phyloP scores from a whole-genome alignment of 2,113 vertebrate species.

The Crotalus viridis region DNA sequence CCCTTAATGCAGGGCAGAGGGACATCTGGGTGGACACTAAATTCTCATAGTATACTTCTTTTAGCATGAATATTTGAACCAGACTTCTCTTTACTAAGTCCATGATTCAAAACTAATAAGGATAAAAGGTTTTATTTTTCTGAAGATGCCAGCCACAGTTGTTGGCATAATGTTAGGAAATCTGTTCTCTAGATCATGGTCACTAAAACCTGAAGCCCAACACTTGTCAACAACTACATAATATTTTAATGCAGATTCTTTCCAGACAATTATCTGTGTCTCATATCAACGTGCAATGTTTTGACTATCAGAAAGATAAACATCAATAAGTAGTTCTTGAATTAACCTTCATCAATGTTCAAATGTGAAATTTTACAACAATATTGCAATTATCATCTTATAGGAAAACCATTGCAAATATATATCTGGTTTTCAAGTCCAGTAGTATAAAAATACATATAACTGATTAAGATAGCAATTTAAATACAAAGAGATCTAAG shows the following conservation, averaged over 20 bases:
- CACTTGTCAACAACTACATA: not conserved
- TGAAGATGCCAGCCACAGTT: not conserved
- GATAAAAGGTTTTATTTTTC: not conserved
- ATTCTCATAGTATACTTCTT: not conserved
- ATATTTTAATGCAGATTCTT: not conserved
- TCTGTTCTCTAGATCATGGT: not conserved
- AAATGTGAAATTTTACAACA: not conserved
- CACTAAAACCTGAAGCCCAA: not conserved
- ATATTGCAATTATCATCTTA: not conserved
- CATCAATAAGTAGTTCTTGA: not conserved
- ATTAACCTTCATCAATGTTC: not conserved
- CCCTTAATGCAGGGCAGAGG: too few relatives aligned
- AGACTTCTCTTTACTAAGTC: not conserved
- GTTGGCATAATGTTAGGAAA: not conserved
- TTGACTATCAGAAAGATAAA: not conserved
- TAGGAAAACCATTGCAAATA: not conserved
- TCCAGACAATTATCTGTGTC: not conserved
- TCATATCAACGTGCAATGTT: not conserved
- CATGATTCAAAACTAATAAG: not conserved
- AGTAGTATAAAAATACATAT: not conserved
- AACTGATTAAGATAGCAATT: too few relatives aligned
- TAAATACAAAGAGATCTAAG: not conserved
- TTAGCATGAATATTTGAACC: not conserved
- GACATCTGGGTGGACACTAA: not conserved
- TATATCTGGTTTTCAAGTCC: not conserved